Conservation (phyloP, 2,113 vertebrate genomes). For the Nipponia nippon region DNA sequence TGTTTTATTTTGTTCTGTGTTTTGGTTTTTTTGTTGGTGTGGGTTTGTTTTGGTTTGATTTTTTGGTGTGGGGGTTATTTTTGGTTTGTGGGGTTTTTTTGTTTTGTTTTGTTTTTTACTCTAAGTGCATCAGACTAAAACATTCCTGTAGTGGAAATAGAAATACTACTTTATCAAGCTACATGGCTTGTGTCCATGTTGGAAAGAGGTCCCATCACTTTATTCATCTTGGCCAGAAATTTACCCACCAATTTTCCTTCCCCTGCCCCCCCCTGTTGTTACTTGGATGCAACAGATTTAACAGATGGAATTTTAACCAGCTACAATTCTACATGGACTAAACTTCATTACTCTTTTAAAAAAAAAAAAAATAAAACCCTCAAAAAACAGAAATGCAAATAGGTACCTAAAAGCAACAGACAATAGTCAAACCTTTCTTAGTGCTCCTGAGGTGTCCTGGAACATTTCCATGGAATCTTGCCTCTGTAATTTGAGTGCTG, state of each 20-base stretch:
- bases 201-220: not conserved
- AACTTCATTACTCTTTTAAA: not conserved
- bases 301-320: not conserved
- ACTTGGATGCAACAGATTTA: not conserved
- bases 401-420: not conserved
- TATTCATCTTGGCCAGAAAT: not conserved
- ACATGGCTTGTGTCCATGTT: not conserved
- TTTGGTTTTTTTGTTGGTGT: no score
- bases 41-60: no score
- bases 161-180: not conserved
- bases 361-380: no score
- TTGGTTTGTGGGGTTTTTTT: no score
- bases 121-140: not conserved
- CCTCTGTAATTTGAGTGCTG: not conserved
- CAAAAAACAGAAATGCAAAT: not conserved
- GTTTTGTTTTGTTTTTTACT: not conserved
- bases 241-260: not conserved
- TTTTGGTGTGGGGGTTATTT: no score
- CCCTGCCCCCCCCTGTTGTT: not conserved
- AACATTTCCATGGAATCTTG: not conserved
- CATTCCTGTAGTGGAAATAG: not conserved
- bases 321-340: not conserved
- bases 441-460: not conserved
- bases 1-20: not conserved
- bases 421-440: not conserved